These are phyloP conservation scores for Megalops atlanticus DNA, from an alignment of 2,113 vertebrate species.

Conservation along the genomic window DNA sequence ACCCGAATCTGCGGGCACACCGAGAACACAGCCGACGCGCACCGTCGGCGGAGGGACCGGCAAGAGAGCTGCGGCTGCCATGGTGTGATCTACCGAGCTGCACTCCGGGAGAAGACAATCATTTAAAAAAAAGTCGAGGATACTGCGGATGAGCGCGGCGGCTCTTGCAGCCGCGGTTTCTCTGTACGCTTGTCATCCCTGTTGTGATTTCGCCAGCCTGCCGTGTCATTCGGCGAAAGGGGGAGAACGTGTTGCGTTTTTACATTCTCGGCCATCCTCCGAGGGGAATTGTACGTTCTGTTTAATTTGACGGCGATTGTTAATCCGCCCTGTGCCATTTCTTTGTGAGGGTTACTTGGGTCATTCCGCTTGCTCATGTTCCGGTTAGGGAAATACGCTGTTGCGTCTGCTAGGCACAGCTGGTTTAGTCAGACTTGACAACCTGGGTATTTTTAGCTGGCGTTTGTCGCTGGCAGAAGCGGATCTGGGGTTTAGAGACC, in stretches of 20 bases:
- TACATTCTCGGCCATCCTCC: constrained; percentile 18
- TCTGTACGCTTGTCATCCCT: constrained; percentile 42
- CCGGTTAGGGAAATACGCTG: constrained; percentile 63
- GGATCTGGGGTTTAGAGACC: constrained; percentile 55
- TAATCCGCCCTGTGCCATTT: constrained; percentile 16
- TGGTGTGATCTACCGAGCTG: constrained; percentile 58
- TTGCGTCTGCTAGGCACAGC: constrained; percentile 62
- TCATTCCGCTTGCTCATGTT: constrained; percentile 65
- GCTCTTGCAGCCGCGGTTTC: constrained; percentile 35
- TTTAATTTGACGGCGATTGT: constrained; percentile 37
- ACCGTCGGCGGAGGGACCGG: constrained; percentile 24
- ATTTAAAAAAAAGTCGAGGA: constrained; percentile 15
- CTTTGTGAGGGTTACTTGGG: constrained; percentile 54
- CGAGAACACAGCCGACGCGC: constrained; percentile 31
- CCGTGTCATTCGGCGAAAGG: constrained; percentile 39
- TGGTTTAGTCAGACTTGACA: constrained; percentile 56
- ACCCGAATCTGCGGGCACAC: constrained; percentile 56
- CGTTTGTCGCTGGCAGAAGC: constrained; percentile 22
- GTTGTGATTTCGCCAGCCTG: constrained; percentile 52
- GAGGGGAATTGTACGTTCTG: background rate
- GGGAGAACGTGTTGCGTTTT: constrained; percentile 54
- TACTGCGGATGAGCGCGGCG: constrained; percentile 42
- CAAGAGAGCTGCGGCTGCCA: constrained; percentile 61
- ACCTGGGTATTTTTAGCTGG: constrained; percentile 38
- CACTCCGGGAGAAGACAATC: constrained; percentile 34